Percentiles rank a stretch among this genome's conserved stretches.
phyloP scores from a whole-genome alignment of 2,888 invertebrate genomes.

The Chironomus tentans region DNA sequence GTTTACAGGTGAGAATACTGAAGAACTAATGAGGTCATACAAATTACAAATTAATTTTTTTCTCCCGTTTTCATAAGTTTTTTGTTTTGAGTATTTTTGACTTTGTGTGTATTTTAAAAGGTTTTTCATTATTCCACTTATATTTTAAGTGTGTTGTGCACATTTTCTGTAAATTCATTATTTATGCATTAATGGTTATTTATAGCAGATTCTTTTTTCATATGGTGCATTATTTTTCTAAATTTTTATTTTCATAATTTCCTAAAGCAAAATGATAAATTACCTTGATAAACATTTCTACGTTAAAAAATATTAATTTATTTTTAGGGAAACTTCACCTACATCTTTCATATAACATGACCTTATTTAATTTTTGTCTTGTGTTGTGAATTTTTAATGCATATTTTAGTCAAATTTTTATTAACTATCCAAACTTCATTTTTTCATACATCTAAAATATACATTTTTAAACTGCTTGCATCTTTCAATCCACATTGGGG shows the following conservation, averaged over 20 bases:
- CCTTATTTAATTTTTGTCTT: background rate
- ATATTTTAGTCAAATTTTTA: background rate
- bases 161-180: no score
- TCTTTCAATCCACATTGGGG: background rate
- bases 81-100: constrained; percentile 14
- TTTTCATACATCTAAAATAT: background rate
- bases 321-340: no score
- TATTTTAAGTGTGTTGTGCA: no score
- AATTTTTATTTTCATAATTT: no score
- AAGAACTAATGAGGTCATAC: no score
- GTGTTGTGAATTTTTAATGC: background rate
- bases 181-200: no score
- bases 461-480: background rate
- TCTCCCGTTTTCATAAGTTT: background rate
- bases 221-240: no score
- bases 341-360: no score
- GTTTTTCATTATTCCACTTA: background rate
- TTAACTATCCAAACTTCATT: background rate
- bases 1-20: constrained; percentile 57
- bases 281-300: no score
- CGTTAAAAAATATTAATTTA: no score
- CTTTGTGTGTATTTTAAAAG: background rate
- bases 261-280: no score
- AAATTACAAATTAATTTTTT: background rate
- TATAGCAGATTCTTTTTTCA: no score